Evolutionary conservation across 2,797 vertebrate genomes (phyloP).

Genomic region (Lemur catta): DNA sequence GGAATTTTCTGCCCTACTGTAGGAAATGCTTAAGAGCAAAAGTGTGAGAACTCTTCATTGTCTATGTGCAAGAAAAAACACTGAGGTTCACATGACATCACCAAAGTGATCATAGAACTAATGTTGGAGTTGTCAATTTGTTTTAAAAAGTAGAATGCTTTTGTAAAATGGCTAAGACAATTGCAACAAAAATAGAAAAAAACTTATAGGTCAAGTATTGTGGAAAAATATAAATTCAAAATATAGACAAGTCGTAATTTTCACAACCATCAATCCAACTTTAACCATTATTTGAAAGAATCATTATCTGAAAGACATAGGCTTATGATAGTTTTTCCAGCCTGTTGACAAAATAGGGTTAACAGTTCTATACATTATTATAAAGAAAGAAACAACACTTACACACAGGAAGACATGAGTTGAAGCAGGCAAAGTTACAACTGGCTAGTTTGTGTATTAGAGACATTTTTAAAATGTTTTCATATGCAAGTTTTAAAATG

Average conservation of each 20-base stretch:
- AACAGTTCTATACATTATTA: background rate
- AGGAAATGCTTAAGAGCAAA: background rate
- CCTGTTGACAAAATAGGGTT: background rate
- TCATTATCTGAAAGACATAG: background rate
- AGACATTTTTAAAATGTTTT: background rate
- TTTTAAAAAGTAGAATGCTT: background rate
- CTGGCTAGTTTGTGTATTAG: background rate
- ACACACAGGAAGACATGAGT: background rate
- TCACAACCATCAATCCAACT: background rate
- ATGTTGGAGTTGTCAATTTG: background rate
- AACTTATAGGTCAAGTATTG: background rate
- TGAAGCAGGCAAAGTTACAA: background rate
- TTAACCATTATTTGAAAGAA: background rate
- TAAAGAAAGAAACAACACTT: background rate
- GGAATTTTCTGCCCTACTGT: background rate
- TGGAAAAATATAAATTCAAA: background rate
- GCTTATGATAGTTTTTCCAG: background rate
- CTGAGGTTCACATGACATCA: background rate
- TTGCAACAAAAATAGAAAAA: background rate
- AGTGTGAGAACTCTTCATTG: background rate
- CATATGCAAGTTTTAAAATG: background rate
- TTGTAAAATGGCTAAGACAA: background rate
- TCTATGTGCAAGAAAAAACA: background rate
- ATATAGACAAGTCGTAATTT: background rate
- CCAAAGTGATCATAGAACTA: background rate